Percentiles rank a stretch among this genome's conserved stretches.
phyloP scores from a whole-genome alignment of 2,888 invertebrate genomes.

The Alloplasta piceator region DNA sequence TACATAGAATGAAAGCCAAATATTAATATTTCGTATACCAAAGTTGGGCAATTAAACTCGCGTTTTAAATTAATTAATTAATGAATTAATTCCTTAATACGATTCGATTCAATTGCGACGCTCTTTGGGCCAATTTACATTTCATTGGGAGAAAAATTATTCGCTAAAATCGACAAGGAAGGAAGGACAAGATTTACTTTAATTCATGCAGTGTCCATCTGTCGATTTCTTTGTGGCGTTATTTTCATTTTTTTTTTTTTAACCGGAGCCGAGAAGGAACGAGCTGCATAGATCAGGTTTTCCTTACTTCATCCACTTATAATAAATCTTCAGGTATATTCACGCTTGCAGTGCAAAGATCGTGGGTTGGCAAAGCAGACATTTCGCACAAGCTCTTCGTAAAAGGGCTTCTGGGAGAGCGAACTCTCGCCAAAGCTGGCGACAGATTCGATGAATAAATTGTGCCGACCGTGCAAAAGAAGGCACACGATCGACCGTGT shows the following conservation, averaged over 20 bases:
- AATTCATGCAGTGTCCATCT: conserved; percentile 15
- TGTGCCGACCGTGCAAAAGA: conserved; percentile 48
- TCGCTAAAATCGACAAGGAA: conserved; percentile 22
- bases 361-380: conserved; percentile 12
- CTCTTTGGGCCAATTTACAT: no score
- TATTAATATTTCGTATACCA: no score
- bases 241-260: conserved; percentile 32
- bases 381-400: conserved; percentile 1
- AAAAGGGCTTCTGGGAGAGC: conserved; percentile 50
- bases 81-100: no score
- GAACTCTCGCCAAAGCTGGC: conserved; percentile 40
- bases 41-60: no score
- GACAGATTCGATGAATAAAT: conserved; percentile 64
- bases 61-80: no score
- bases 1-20: no score
- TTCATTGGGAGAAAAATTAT: background rate
- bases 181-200: conserved; percentile 14
- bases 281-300: conserved; percentile 58
- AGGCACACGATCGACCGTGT: conserved; percentile 29
- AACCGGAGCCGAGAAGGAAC: conserved; percentile 36
- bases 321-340: conserved; percentile 44
- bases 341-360: background rate
- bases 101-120: no score
- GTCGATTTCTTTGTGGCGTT: conserved; percentile 22
- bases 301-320: conserved; percentile 50